phyloP scores from a whole-genome alignment of 1,140 invertebrate genomes.

The Dufourea novaeangliae region DNA sequence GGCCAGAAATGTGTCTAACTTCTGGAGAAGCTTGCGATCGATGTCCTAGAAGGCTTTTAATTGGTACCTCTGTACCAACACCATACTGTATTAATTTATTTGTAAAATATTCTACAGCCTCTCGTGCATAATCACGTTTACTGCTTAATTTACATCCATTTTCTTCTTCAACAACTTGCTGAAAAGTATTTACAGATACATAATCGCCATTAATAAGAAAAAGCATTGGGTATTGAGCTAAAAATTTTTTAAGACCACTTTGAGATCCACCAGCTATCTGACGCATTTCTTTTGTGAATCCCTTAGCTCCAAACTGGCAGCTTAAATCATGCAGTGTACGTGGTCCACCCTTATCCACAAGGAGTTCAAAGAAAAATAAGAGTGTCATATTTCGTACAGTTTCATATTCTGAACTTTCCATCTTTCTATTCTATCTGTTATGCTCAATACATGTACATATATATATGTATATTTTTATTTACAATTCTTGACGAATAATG shows the following conservation, averaged over 20 bases:
- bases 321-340: conserved; percentile 97
- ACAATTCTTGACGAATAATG: conserved; percentile 39
- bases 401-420: conserved; percentile 97
- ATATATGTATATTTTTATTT: conserved; percentile 33
- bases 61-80: conserved; percentile 94
- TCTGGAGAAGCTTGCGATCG: conserved; percentile 96
- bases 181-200: conserved; percentile 92
- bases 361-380: conserved; percentile 96
- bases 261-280: conserved; percentile 97
- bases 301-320: conserved; percentile 97
- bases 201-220: conserved; percentile 96
- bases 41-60: conserved; percentile 95
- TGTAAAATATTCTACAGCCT: conserved; percentile 97
- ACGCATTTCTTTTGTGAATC: conserved; percentile 97
- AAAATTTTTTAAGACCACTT: conserved; percentile 95
- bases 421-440: conserved; percentile 75
- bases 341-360: conserved; percentile 96
- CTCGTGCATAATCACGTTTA: conserved; percentile 93
- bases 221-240: conserved; percentile 94
- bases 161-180: conserved; percentile 81
- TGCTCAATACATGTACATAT: conserved; percentile 1
- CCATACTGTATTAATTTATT: conserved; percentile 95
- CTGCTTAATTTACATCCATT: conserved; percentile 79
- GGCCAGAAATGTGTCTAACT: conserved; percentile 96
- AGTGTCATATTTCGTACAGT: conserved; percentile 95